Evolutionary conservation across 2,888 invertebrate genomes (phyloP).

Genomic region (Spisula subtruncata): DNA sequence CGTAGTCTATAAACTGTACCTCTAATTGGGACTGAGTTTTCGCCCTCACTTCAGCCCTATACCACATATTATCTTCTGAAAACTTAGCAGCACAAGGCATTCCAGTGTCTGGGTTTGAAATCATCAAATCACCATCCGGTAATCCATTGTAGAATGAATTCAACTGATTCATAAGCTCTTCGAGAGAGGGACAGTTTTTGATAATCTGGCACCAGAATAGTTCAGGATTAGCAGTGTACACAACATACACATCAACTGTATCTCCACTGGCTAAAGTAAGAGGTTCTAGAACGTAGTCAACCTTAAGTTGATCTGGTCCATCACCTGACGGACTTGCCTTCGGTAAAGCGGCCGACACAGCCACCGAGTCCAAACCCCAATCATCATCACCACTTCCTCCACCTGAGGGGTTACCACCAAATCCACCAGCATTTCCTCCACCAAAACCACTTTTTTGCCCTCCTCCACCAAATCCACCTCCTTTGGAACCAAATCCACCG

Average conservation of each 20-base stretch:
- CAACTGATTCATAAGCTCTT: conserved; percentile 77
- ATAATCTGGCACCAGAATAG: conserved; percentile 82
- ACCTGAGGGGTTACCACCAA: conserved; percentile 22
- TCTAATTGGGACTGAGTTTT: conserved; percentile 64
- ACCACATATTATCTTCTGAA: conserved; percentile 79
- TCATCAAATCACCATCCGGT: conserved; percentile 59
- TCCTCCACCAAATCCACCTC: conserved; percentile 33
- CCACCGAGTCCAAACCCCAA: conserved; percentile 54
- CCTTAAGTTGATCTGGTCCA: conserved; percentile 25
- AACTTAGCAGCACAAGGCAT: conserved; percentile 81
- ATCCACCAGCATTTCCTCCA: conserved; percentile 18
- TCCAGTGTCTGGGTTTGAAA: conserved; percentile 69
- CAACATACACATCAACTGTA: conserved; percentile 74
- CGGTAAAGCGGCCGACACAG: background rate
- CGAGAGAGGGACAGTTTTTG: conserved; percentile 63
- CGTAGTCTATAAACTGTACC: conserved; percentile 84
- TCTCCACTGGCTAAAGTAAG: conserved; percentile 65
- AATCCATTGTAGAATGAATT: conserved; percentile 72
- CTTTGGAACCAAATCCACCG: conserved; percentile 49
- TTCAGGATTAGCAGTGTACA: conserved; percentile 73
- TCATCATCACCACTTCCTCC: conserved; percentile 61
- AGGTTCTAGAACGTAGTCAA: conserved; percentile 14
- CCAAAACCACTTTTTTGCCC: conserved; percentile 40
- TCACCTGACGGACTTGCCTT: conserved; percentile 43
- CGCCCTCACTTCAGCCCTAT: conserved; percentile 74